These are phyloP conservation scores for Hypomecis punctinalis DNA, from an alignment of 2,888 invertebrate genomes.

Conservation along the genomic window DNA sequence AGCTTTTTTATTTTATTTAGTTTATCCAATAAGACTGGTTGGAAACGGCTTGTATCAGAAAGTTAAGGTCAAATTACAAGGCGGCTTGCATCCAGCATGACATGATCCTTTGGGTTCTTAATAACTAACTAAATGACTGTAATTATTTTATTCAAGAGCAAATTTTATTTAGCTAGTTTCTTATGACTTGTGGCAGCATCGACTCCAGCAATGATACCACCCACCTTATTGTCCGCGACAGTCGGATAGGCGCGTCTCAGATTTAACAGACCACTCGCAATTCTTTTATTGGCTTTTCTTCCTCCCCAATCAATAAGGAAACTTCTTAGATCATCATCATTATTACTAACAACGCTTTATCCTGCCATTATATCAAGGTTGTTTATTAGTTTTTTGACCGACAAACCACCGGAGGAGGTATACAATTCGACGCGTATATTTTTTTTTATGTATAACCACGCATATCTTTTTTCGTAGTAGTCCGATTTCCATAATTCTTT, in stretches of 20 bases:
- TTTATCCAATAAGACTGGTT: no score
- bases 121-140: no score
- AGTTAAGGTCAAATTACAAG: no score
- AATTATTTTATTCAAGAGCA: neutral
- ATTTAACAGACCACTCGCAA: slow-evolving; percentile 58
- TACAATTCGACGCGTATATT: no score
- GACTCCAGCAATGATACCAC: slow-evolving; percentile 50
- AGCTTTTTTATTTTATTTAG: no score
- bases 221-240: slow-evolving; percentile 57
- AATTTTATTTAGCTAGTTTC: slow-evolving; percentile 9
- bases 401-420: no score
- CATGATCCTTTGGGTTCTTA: no score
- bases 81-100: no score
- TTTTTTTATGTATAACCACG: no score
- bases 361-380: neutral
- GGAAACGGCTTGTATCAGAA: no score
- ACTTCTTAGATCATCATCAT: slow-evolving; percentile 10
- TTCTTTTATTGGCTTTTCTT: slow-evolving; percentile 41
- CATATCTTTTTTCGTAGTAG: no score
- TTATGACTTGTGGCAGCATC: slow-evolving; percentile 42
- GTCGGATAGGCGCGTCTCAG: slow-evolving; percentile 59
- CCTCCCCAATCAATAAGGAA: slow-evolving; percentile 20
- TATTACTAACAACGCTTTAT: slow-evolving; percentile 2
- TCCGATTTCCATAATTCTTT: no score
- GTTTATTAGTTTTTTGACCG: neutral